These are phyloP conservation scores for Brachionus paranguensis DNA, from an alignment of 1,140 invertebrate species.

Conservation along the genomic window DNA sequence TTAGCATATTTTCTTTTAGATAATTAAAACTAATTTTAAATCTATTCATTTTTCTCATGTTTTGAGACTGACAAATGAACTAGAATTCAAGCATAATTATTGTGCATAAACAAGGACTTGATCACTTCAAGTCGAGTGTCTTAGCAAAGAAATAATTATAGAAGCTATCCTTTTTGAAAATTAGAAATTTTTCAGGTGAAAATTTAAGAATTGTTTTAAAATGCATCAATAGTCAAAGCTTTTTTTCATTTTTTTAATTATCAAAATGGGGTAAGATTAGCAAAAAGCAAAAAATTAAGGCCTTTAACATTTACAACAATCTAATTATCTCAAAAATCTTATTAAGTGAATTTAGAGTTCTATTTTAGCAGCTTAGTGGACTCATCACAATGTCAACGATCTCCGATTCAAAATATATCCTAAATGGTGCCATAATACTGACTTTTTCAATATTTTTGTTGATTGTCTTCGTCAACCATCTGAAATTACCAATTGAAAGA, in stretches of 20 bases:
- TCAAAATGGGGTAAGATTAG: neutral
- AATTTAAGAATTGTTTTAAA: neutral
- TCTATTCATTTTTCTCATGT: too few relatives aligned
- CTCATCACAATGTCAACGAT: neutral
- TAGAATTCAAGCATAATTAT: neutral
- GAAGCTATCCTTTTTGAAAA: conserved; percentile 25
- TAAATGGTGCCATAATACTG: neutral
- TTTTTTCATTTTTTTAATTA: neutral
- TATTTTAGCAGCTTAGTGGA: neutral
- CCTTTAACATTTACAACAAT: neutral
- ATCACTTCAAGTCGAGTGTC: neutral
- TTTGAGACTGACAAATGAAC: too few relatives aligned
- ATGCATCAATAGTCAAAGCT: neutral
- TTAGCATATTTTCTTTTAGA: too few relatives aligned
- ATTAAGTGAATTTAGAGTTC: neutral
- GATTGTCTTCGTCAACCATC: neutral
- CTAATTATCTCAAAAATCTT: neutral
- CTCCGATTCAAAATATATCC: conserved; percentile 7
- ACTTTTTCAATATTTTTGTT: neutral
- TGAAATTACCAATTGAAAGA: neutral
- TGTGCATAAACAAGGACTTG: neutral
- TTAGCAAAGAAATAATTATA: neutral
- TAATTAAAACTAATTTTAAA: too few relatives aligned
- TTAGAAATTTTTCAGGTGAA: conserved; percentile 16
- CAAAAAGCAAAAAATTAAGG: neutral